Conservation (phyloP, 2,113 vertebrate genomes). For the Lophotis ruficrista region DNA sequence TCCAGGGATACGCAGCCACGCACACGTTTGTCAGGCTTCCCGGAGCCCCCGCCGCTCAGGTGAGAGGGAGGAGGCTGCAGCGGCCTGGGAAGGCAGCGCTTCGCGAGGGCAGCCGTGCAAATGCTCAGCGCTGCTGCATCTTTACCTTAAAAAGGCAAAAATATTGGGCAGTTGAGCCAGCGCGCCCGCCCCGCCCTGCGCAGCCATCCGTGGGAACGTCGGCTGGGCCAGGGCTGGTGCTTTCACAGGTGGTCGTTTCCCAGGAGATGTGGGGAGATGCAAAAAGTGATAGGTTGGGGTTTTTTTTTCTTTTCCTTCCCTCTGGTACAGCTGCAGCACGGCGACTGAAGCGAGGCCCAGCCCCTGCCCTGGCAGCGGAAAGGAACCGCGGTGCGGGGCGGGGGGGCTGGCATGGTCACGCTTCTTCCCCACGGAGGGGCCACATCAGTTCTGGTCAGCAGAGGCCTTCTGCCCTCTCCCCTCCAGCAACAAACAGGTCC, state of each 20-base stretch:
- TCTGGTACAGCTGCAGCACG: not conserved
- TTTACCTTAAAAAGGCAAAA: slow-evolving; percentile 30
- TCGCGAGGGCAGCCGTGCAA: not conserved
- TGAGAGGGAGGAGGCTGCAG: slow-evolving; percentile 46
- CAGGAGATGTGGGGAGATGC: not conserved
- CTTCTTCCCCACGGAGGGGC: too few relatives aligned
- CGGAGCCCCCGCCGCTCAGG: not conserved
- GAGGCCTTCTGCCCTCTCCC: not conserved
- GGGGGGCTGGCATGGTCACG: rapidly evolving
- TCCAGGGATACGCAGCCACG: not conserved
- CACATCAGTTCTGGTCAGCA: not conserved
- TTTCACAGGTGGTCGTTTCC: not conserved
- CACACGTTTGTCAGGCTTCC: not conserved
- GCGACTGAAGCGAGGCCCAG: rapidly evolving
- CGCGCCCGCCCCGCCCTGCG: not conserved
- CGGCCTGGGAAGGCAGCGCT: not conserved
- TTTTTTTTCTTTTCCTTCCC: not conserved
- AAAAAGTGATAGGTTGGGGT: not conserved
- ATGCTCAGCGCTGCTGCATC: not conserved
- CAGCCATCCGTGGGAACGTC: not conserved
- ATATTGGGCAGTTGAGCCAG: too few relatives aligned
- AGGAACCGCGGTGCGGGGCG: rapidly evolving
- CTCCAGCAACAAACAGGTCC: not conserved
- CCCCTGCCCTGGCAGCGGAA: rapidly evolving
- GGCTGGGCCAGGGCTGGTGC: not conserved